Percentiles rank a stretch among this genome's conserved stretches.
Conservation (phyloP, 2,797 vertebrate species). For the Simalia tracyae region DNA sequence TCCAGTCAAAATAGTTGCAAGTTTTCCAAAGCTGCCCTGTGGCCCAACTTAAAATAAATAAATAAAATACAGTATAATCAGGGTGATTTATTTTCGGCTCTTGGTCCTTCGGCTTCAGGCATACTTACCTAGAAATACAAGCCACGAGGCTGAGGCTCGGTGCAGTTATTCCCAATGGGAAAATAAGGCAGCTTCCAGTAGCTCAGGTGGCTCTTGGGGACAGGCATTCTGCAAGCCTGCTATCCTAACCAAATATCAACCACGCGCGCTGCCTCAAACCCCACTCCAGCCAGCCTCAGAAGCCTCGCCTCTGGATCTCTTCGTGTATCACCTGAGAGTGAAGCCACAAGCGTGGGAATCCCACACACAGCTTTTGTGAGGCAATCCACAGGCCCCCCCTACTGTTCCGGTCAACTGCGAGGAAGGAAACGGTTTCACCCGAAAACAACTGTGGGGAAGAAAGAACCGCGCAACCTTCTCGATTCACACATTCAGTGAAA, state of each 20-base stretch:
- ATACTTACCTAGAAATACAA: not conserved
- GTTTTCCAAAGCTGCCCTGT: not conserved
- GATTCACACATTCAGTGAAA: not conserved
- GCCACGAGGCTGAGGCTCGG: not conserved
- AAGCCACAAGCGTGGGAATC: not conserved
- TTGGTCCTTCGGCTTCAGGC: not conserved
- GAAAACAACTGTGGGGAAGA: not conserved
- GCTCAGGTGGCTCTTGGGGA: not conserved
- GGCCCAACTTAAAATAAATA: not conserved
- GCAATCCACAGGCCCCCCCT: constrained; percentile 8
- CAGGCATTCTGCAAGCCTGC: too few species aligned
- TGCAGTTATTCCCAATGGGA: not conserved
- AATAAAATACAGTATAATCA: not conserved
- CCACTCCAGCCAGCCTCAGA: not conserved
- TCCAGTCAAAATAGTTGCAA: not conserved
- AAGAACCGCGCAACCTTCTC: not conserved
- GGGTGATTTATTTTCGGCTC: not conserved
- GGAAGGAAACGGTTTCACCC: not conserved
- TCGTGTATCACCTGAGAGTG: not conserved
- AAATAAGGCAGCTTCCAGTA: not conserved
- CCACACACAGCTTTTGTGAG: constrained; percentile 15
- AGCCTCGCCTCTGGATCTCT: not conserved
- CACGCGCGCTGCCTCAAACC: not conserved
- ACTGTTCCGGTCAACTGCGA: not conserved
- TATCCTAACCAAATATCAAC: too few species aligned